These are phyloP conservation scores for Alectoris magna DNA, from an alignment of 2,797 vertebrate species.

Conservation along the genomic window DNA sequence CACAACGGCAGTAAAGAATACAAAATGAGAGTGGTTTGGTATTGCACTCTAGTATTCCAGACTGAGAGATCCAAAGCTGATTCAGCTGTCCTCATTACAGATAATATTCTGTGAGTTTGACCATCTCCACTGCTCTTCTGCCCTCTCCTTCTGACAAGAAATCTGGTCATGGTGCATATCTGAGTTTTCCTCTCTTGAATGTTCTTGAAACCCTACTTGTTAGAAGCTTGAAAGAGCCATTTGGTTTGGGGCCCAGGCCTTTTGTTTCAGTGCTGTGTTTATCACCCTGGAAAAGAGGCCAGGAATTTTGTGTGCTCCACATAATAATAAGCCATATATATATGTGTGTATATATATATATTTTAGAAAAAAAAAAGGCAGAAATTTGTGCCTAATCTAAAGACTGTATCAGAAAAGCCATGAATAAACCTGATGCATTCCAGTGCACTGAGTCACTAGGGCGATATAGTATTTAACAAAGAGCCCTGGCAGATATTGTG, in stretches of 20 bases:
- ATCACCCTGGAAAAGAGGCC: not conserved
- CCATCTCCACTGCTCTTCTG: not conserved
- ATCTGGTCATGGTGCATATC: fast-evolving
- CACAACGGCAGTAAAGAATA: not conserved
- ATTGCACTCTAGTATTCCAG: not conserved
- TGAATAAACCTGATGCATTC: conserved; percentile 17
- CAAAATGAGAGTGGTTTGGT: not conserved
- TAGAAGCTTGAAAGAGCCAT: not conserved
- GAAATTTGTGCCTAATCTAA: conserved; percentile 5
- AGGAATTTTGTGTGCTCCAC: not conserved
- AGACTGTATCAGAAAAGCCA: not conserved
- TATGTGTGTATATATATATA: not conserved
- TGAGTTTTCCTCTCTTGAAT: fast-evolving
- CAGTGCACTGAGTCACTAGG: conserved; percentile 1
- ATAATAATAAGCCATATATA: not conserved
- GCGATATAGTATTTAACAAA: not conserved
- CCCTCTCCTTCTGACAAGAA: not conserved
- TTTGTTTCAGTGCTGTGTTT: not conserved
- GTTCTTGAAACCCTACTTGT: not conserved
- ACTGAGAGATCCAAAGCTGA: not conserved
- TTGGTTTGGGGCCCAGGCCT: not conserved
- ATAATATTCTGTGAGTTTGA: not conserved
- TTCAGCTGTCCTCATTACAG: not conserved
- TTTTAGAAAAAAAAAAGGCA: not conserved
- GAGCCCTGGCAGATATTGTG: not conserved